phyloP scores from a whole-genome alignment of 1,140 invertebrate genomes.

The Popillia japonica region DNA sequence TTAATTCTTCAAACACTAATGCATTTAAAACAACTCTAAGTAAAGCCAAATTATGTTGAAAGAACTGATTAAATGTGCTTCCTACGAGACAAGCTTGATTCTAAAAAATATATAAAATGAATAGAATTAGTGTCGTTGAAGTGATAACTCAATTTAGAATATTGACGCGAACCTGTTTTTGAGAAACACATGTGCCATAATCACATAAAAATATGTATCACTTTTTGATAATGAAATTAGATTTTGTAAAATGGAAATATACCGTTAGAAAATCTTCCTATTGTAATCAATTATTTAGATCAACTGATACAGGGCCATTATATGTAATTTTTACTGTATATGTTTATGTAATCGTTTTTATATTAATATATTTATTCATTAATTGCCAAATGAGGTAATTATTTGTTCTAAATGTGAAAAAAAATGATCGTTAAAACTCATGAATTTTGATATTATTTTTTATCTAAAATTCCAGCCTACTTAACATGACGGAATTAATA shows the following conservation, averaged over 20 bases:
- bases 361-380: conserved; percentile 3
- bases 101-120: conserved; percentile 26
- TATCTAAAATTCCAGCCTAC: not conserved
- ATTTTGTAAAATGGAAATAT: conserved; percentile 20
- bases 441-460: not conserved
- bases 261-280: conserved; percentile 17
- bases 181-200: conserved; percentile 9
- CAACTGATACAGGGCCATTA: conserved; percentile 23
- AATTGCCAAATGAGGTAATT: not conserved
- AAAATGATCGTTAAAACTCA: not conserved
- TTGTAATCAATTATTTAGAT: conserved; percentile 32
- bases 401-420: not conserved
- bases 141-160: conserved; percentile 32
- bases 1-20: not conserved
- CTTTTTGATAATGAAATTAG: conserved; percentile 32
- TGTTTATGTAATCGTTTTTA: conserved; percentile 4
- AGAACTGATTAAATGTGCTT: conserved; percentile 35
- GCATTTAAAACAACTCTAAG: not conserved
- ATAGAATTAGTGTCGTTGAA: conserved; percentile 32
- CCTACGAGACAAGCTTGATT: conserved; percentile 27
- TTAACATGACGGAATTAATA: not conserved
- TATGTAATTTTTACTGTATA: conserved; percentile 8
- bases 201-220: conserved; percentile 26
- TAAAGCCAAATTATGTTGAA: conserved; percentile 9
- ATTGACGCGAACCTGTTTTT: conserved; percentile 9